Evolutionary conservation across 1,140 invertebrate genomes (phyloP), one percentile per base, ranked within the genome.

Genomic region (Bradynema listronoti): DNA sequence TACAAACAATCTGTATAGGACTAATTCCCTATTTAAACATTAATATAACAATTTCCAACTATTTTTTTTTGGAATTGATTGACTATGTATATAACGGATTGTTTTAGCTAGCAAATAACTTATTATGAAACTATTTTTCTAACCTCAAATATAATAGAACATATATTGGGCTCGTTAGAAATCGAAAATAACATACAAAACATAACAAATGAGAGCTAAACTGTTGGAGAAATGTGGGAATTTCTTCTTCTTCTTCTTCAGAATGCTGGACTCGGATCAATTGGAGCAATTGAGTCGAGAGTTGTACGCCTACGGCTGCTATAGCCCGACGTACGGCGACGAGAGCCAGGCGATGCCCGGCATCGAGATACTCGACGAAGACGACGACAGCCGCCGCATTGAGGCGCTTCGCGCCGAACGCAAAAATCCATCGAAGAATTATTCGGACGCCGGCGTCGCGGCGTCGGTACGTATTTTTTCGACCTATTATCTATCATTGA

Each of bases 291-390:
- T 65, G 72, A 80, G 49, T 71, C 60, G 68, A 63, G 78, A 83
- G 22, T 84, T 88, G 36, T 96, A 92, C 78, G 82, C 85, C 56
- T 73, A 83, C 16, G 90, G 89, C 4, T 81, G 84, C 27, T 97
- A 95, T 79, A 90, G 87, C 72, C 93, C 93, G 0, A 81, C 79
- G 61, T 86, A 88, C 60, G 76, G 91, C 33, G 67, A 78, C 11
- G 78, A 83, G 4, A 81, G 83, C 27, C 84, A 87, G 25, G 79
- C 94, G 6, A 90, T 91, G 75, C 87, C 89, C 4, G 88, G 86
- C 34, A 87, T 88, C 1, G 82, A 91, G 49, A 81, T 94, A 2
- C 84, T 86, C 19, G 84, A 86, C 47, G 86, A 88, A 66, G 85
- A 84, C 45, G 87, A 92, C 66, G 90, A 94, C 78, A 79, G 79